Evolutionary conservation across 2,888 invertebrate genomes (phyloP), one percentile per base, ranked within the genome.

Genomic region (Diploptera punctata): DNA sequence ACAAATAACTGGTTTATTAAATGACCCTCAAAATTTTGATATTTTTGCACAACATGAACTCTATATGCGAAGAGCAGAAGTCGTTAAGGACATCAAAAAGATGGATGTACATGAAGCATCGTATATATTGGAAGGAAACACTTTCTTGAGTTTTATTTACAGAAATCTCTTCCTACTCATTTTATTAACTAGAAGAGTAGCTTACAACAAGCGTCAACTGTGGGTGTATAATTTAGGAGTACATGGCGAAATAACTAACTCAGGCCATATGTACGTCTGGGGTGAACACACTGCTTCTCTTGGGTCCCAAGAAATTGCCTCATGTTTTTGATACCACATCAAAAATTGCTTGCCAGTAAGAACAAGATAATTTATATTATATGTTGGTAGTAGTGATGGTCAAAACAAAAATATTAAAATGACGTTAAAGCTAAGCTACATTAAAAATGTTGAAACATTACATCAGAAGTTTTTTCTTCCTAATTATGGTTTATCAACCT

Each of bases 291-390:
- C 21, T 54, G 18, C 54, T 54, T 9, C 19, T 10, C 5, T 3
- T 54, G 79, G 79, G 18, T 75, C 78, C 7, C 76, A 79, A 71
- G 79, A 80, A 75, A 77, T 79, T 57, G 79, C 76, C 16, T 78
- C 77, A 5, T 80, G 78, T 62, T 31, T 79, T 9, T 29, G 78
- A 43, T 62, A 74, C 33, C 79, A 73, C 65, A 74, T 77, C 73
- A 44, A 73, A 62, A 76, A 76, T 16, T 67, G 4, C 13, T 52
- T 16, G 9, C 21, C 21, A 18, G 13, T 54, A 18, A 1, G 68
- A 13, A 75, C 74, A 29, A 75, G 73, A 62, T 76, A 62, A 54
- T 49, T 80, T 47, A 78, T 78, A 26, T 70, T 78, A 67, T 52
- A 5, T 19, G 18, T 16, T 52, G 18, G 3, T 21, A 54, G 9